These are phyloP conservation scores for Dasypus novemcinctus DNA, from an alignment of 2,113 vertebrate species.

Conservation along the genomic window DNA sequence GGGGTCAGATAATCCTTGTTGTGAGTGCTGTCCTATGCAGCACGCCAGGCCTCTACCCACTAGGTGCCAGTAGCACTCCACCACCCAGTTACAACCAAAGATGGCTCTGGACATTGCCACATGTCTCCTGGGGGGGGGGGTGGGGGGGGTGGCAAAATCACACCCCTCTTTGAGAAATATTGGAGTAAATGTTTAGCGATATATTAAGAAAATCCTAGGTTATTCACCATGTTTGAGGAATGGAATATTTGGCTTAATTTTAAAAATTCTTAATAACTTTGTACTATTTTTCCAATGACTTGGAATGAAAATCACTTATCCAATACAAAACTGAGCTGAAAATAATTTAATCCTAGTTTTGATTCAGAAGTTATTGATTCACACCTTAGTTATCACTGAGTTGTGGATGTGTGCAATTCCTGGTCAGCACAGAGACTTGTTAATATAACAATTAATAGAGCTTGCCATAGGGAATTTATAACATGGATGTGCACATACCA, in stretches of 20 bases:
- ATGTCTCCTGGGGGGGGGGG: no score
- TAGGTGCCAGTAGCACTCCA: background rate
- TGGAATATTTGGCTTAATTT: background rate
- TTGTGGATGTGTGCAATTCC: background rate
- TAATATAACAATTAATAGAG: background rate
- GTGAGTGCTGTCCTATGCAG: background rate
- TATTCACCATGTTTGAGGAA: background rate
- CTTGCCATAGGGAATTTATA: background rate
- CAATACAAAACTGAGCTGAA: background rate
- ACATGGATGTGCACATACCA: background rate
- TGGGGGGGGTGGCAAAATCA: accelerated
- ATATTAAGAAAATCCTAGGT: background rate
- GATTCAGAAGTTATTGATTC: background rate
- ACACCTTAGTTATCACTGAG: background rate
- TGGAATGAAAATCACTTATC: background rate
- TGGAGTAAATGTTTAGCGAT: background rate
- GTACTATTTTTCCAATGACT: background rate
- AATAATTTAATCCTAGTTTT: background rate
- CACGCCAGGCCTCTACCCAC: background rate
- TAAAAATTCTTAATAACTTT: background rate
- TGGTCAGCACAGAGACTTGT: background rate
- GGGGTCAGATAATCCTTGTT: background rate
- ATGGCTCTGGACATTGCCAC: background rate
- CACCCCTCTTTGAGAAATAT: background rate
- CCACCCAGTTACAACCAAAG: background rate